Conservation (phyloP, 2,113 vertebrate species). For the Rhinopomastus cyanomelas region DNA sequence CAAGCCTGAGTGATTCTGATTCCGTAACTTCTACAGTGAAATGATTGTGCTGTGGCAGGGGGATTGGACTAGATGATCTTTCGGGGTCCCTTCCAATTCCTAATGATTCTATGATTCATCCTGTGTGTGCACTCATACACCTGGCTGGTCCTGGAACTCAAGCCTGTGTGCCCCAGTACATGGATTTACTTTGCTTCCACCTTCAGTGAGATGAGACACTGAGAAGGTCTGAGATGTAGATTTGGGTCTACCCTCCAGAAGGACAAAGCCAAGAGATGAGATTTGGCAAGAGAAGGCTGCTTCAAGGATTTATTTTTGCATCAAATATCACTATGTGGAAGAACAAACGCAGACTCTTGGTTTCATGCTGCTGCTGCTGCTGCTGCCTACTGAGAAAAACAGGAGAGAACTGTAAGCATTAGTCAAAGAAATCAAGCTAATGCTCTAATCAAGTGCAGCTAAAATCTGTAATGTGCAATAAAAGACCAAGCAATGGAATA, state of each 20-base stretch:
- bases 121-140: rapidly evolving
- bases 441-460: slow-evolving; percentile 16
- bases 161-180: background rate
- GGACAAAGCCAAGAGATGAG: background rate
- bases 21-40: too few relatives aligned
- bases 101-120: too few relatives aligned
- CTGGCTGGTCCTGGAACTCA: background rate
- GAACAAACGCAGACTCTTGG: background rate
- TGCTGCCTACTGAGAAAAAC: background rate
- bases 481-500: slow-evolving; percentile 1
- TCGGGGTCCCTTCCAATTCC: too few relatives aligned
- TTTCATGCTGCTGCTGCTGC: slow-evolving; percentile 20
- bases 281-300: background rate
- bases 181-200: background rate
- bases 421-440: slow-evolving; percentile 19
- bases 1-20: too few relatives aligned
- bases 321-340: background rate
- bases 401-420: background rate
- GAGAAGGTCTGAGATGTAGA: background rate
- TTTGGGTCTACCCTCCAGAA: background rate
- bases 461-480: slow-evolving; percentile 2
- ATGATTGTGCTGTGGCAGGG: too few relatives aligned
- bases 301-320: background rate
- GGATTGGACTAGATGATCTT: too few relatives aligned
- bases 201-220: background rate